A percentile compares a stretch with the other conserved stretches of the same genome.
Conservation (phyloP, 2,888 invertebrate species). For the Acronicta aceris region DNA sequence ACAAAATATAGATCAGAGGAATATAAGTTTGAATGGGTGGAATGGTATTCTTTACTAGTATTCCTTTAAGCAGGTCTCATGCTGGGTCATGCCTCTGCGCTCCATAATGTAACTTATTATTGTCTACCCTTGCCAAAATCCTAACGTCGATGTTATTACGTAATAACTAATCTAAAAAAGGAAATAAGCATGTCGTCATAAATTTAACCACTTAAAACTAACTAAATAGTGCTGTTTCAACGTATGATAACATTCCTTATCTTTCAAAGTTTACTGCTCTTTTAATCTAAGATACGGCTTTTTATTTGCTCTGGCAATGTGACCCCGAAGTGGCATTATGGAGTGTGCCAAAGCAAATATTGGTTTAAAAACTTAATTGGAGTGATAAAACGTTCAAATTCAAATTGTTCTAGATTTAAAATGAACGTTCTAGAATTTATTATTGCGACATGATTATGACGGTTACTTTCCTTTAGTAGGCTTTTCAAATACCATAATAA, state of each 20-base stretch:
- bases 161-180: slow-evolving; percentile 42
- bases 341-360: slow-evolving; percentile 55
- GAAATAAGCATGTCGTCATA: slow-evolving; percentile 59
- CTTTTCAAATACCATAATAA: too few species aligned
- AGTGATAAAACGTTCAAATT: slow-evolving; percentile 20
- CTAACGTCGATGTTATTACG: background rate
- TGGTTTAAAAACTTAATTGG: slow-evolving; percentile 59
- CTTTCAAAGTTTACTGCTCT: slow-evolving; percentile 68
- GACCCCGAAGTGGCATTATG: slow-evolving; percentile 63
- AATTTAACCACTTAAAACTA: slow-evolving; percentile 63
- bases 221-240: slow-evolving; percentile 67
- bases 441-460: background rate
- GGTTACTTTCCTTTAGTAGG: too few species aligned
- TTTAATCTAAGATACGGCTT: slow-evolving; percentile 78
- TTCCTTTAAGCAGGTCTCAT: too few species aligned
- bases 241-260: slow-evolving; percentile 71
- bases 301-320: slow-evolving; percentile 76
- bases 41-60: too few species aligned
- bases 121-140: background rate
- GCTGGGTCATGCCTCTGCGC: too few species aligned
- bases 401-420: slow-evolving; percentile 3
- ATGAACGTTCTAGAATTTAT: background rate
- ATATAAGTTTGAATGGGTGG: too few species aligned
- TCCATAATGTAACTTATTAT: too few species aligned
- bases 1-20: too few species aligned